These are phyloP conservation scores for Noctuana brunneofusca DNA, from an alignment of 2,888 invertebrate genomes.

Conservation along the genomic window DNA sequence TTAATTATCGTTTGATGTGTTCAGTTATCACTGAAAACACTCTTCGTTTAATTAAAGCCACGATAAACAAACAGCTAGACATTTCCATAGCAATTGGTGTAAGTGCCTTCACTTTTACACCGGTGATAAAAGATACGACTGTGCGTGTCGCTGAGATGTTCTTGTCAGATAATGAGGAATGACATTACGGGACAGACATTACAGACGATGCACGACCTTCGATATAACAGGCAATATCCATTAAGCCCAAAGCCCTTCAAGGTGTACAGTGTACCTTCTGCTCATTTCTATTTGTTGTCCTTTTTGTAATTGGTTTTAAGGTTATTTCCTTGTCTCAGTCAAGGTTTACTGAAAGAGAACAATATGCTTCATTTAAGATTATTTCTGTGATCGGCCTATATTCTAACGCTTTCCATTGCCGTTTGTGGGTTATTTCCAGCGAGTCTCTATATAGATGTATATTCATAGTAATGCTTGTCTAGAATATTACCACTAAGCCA, in stretches of 20 bases:
- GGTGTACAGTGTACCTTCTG: background rate
- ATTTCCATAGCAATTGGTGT: constrained; percentile 24
- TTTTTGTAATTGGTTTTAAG: background rate
- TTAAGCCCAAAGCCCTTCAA: background rate
- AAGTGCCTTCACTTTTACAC: constrained; percentile 31
- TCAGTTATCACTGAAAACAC: background rate
- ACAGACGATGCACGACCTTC: background rate
- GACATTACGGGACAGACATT: constrained; percentile 7
- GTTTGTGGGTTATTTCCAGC: too few species aligned
- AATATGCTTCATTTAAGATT: too few species aligned
- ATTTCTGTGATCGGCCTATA: too few species aligned
- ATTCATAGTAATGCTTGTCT: too few species aligned
- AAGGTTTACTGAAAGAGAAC: background rate
- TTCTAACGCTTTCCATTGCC: too few species aligned
- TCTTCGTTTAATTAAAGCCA: constrained; percentile 1
- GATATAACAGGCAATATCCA: constrained; percentile 6
- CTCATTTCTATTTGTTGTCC: background rate
- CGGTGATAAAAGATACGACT: constrained; percentile 27
- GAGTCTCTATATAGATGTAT: too few species aligned
- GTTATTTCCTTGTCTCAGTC: background rate
- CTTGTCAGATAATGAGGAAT: constrained; percentile 19
- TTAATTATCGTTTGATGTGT: background rate
- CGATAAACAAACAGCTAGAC: constrained; percentile 16
- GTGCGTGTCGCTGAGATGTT: constrained; percentile 18
- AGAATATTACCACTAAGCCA: too few species aligned